A percentile compares a stretch with the other conserved stretches of the same genome.
Conservation (phyloP, 2,797 vertebrate genomes). For the Echeneis naucrates region DNA sequence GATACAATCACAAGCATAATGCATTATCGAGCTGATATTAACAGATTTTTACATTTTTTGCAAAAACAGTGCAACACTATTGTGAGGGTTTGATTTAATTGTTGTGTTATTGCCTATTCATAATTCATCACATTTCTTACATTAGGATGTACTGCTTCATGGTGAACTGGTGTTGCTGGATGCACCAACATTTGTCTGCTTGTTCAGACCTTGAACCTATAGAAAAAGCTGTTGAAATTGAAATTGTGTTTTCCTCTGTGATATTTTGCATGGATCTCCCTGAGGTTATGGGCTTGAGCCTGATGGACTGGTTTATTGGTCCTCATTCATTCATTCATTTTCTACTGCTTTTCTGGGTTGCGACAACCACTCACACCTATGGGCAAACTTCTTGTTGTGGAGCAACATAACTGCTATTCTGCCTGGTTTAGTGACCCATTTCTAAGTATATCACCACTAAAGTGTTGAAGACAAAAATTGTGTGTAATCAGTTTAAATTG, state of each 20-base stretch:
- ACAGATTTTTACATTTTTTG: constrained; percentile 21
- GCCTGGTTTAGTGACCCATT: too few species aligned
- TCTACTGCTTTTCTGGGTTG: too few species aligned
- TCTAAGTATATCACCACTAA: not conserved
- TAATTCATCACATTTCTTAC: too few species aligned
- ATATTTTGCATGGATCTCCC: not conserved
- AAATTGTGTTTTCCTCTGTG: not conserved
- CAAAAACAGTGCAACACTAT: not conserved
- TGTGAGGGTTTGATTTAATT: not conserved
- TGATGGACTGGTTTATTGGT: too few species aligned
- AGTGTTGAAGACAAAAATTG: not conserved
- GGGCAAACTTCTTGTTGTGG: too few species aligned
- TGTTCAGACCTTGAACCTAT: not conserved
- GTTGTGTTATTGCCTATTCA: not conserved
- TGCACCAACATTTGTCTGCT: not conserved
- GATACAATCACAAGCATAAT: constrained; percentile 5
- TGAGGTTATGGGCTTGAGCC: too few species aligned
- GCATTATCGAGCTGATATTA: not conserved
- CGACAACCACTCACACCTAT: too few species aligned
- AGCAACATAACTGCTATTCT: too few species aligned
- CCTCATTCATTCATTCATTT: too few species aligned
- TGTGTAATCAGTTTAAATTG: not conserved
- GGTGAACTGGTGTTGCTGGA: constrained; percentile 22
- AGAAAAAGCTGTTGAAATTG: not conserved
- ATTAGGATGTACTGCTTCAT: constrained; percentile 7